Base-by-base conservation (phyloP, 2,888 invertebrate species). In the Oligia latruncula region DNA sequence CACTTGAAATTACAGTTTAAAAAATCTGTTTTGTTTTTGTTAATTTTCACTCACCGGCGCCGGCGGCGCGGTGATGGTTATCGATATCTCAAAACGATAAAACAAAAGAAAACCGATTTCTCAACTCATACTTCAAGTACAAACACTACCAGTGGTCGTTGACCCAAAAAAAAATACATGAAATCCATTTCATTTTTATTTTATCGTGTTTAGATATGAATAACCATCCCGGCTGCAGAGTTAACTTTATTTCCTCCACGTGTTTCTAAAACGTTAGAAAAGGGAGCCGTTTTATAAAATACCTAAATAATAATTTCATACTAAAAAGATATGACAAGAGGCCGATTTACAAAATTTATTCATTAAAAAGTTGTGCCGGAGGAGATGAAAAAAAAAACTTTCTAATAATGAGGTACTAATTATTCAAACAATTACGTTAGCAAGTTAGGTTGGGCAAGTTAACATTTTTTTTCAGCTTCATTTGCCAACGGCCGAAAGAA, bases 331-430 rank as follows among this genome's bases (percentile, higher is more conserved):
- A 80, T 82, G 83, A 85, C 85, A 86, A 85, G 68, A 84, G 82
- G 74, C 87, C 77, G 85, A 80, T 87, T 89, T 78, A 82, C 80
- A 88, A 86, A 90, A 91, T 90, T 90, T 89, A 90, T 91, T 93
- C 90, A 93, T 94, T 92, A 93, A 89, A 90, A 92, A 94, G 90
- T 94, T 92, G 89, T 78, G 74, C 88, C 89, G 87, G 90, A 90
- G 90, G 89, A 89, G 81, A 89, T 83, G 80, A 88, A 90, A 49
- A 86, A 87, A 84, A 87, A 91, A 92, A 91, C 91, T 92, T 91
- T 90, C 81, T 92, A 93, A 94, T 93, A 95, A 94, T 94, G 95
- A 94, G 92, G 94, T 93, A 93, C 95, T 95, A 95, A 96, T 96
- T 95, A 95, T 94, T 95, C 92, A 91, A 94, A 94, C 93, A 96